phyloP scores from a whole-genome alignment of 2,113 vertebrate genomes.

The Triplophysa rosa region DNA sequence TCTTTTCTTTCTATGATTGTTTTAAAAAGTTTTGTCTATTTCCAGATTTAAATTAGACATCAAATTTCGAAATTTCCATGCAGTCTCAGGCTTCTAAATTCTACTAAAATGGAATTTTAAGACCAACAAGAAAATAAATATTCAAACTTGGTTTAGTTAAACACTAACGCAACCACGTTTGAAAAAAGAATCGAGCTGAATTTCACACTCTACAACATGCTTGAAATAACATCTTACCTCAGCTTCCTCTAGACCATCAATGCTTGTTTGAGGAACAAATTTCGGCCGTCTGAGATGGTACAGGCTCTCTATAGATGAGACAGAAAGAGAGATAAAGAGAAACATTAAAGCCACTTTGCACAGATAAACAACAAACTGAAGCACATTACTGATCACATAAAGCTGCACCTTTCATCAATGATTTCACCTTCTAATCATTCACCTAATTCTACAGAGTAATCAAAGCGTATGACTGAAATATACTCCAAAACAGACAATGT shows the following conservation, averaged over 20 bases:
- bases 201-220: not conserved
- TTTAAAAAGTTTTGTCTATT: too few relatives aligned
- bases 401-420: conserved; percentile 55
- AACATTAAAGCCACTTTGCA: conserved; percentile 44
- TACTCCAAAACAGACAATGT: not conserved
- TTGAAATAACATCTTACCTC: conserved; percentile 75
- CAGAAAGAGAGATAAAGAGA: not conserved
- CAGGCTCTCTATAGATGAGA: conserved; percentile 68
- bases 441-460: not conserved
- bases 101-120: too few relatives aligned
- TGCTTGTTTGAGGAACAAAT: conserved; percentile 84
- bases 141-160: too few relatives aligned
- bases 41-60: too few relatives aligned
- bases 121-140: too few relatives aligned
- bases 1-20: too few relatives aligned
- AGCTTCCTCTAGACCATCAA: conserved; percentile 85
- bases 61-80: too few relatives aligned
- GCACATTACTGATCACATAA: conserved; percentile 55
- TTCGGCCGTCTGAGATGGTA: conserved; percentile 81
- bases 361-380: conserved; percentile 21
- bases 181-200: too few relatives aligned
- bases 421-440: conserved; percentile 54
- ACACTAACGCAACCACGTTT: too few relatives aligned
- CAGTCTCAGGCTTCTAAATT: too few relatives aligned
- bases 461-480: not conserved